Evolutionary conservation across 2,888 invertebrate species (phyloP).

Genomic region (Germaria angustata): DNA sequence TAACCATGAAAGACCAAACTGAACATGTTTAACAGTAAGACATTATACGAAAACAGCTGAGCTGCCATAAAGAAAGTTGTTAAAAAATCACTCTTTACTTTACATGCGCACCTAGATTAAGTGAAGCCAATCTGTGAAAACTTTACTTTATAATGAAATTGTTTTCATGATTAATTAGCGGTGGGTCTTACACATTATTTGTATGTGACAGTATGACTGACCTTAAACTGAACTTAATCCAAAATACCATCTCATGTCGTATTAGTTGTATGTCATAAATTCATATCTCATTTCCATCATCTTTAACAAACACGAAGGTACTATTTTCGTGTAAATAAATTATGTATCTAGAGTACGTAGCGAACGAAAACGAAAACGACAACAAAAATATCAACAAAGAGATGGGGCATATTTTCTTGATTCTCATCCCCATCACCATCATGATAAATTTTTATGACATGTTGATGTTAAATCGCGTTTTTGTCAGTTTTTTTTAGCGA

Average conservation of each 20-base stretch:
- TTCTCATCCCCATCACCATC: constrained; percentile 13
- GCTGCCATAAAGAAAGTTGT: too few relatives aligned
- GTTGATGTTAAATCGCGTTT: constrained; percentile 25
- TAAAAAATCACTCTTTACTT: too few relatives aligned
- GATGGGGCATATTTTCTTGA: not conserved
- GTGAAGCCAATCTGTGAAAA: too few relatives aligned
- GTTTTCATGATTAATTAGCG: not conserved
- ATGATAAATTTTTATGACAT: constrained; percentile 56
- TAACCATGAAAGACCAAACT: too few relatives aligned
- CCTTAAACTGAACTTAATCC: constrained; percentile 32
- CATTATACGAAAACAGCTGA: too few relatives aligned
- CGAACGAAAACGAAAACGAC: too few relatives aligned
- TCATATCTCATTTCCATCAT: constrained; percentile 10
- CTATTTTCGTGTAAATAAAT: not conserved
- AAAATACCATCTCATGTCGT: constrained; percentile 13
- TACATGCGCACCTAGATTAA: too few relatives aligned
- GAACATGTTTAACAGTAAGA: too few relatives aligned
- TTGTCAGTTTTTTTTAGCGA: constrained; percentile 18
- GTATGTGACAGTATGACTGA: constrained; percentile 33
- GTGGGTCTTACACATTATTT: constrained; percentile 12
- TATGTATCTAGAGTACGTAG: not conserved
- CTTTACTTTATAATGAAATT: not conserved
- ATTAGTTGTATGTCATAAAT: constrained; percentile 35
- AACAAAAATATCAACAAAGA: not conserved
- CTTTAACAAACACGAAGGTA: not conserved